Conservation (phyloP, 2,797 vertebrate genomes). For the Cirrhinus molitorella region DNA sequence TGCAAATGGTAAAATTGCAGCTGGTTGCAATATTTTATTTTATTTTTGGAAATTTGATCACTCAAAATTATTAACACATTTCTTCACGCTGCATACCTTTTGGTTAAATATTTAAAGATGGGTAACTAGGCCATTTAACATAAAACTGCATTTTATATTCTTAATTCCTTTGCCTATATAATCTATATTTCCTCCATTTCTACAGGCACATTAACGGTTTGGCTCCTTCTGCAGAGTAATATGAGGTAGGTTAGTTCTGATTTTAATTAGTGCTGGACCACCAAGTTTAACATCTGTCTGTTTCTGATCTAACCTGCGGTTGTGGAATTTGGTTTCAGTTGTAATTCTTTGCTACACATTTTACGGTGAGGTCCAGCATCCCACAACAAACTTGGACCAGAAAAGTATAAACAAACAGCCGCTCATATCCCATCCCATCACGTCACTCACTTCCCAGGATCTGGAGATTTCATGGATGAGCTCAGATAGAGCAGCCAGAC, state of each 20-base stretch:
- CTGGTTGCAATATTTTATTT: background rate
- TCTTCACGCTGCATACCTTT: background rate
- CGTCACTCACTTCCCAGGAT: background rate
- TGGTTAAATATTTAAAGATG: background rate
- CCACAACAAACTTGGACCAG: slow-evolving; percentile 5
- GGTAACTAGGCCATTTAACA: background rate
- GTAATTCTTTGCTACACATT: background rate
- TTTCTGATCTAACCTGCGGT: background rate
- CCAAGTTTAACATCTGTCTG: background rate
- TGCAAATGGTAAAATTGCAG: too few relatives aligned
- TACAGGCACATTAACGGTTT: background rate
- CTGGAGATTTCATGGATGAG: background rate
- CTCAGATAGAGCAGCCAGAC: background rate
- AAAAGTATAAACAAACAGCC: background rate
- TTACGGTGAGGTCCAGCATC: slow-evolving; percentile 11
- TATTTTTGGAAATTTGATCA: background rate
- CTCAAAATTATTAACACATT: background rate
- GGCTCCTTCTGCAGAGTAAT: background rate
- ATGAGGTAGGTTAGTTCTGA: background rate
- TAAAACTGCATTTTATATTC: background rate
- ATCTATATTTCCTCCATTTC: background rate
- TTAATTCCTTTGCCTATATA: background rate
- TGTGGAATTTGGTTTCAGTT: background rate
- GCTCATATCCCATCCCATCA: background rate
- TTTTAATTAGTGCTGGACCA: slow-evolving; percentile 5